Percentiles rank a stretch among this genome's conserved stretches.
These are phyloP conservation scores for Rhynchophorus ferrugineus DNA, from an alignment of 1,140 invertebrate genomes.

Conservation along the genomic window DNA sequence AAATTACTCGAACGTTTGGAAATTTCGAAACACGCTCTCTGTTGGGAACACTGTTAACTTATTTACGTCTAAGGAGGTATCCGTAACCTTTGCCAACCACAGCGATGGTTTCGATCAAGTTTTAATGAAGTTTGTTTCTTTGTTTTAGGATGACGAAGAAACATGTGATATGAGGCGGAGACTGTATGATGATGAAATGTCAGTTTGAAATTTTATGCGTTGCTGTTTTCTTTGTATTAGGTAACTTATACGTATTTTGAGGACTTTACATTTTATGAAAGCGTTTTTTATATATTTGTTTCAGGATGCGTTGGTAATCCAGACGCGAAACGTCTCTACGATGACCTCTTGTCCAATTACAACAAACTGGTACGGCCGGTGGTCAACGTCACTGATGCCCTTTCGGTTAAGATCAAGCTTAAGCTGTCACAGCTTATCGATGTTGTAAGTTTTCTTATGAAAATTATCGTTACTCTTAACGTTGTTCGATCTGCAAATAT, in stretches of 20 bases:
- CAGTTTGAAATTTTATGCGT: neutral
- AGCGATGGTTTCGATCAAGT: no score
- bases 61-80: no score
- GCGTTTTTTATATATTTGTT: conserved; percentile 33
- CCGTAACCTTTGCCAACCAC: no score
- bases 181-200: neutral
- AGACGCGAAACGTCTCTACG: conserved; percentile 84
- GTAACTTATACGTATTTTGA: no score
- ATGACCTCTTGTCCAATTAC: conserved; percentile 87
- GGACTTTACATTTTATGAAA: no score
- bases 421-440: conserved; percentile 91
- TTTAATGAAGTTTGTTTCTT: no score
- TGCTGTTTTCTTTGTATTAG: neutral
- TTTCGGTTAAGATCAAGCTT: conserved; percentile 88
- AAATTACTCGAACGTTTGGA: no score
- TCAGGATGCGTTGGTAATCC: conserved; percentile 74
- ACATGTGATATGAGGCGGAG: neutral
- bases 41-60: no score
- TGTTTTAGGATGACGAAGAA: no score
- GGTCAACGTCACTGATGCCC: conserved; percentile 84
- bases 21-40: no score
- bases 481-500: no score
- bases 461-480: no score
- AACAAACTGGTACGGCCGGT: conserved; percentile 91
- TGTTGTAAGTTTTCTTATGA: conserved; percentile 79